Evolutionary conservation across 2,113 vertebrate genomes (phyloP), one percentile per base, ranked within the genome.

Genomic region (Sturnus vulgaris): DNA sequence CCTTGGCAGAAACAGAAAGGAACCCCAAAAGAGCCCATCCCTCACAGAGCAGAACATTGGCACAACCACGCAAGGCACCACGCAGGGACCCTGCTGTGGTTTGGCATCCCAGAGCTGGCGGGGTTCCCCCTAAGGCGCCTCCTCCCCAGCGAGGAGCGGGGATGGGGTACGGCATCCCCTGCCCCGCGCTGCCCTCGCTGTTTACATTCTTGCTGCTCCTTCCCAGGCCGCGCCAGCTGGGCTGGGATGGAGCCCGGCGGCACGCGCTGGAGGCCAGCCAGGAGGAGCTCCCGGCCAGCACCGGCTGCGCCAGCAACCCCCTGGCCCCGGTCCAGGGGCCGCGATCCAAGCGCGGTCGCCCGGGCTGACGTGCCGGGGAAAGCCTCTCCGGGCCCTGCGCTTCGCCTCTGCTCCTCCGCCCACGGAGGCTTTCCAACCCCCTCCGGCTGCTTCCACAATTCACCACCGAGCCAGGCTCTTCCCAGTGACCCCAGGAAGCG

Each of bases 151-250:
- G 4, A 75, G 70, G 46, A 33, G 44, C 2, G 3, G 53, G 40
- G 55, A 37, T 4, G 27, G 65, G 71, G 46, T 31, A 13, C 37
- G 59, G 69, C 60, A 44, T 50, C 90, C 82, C 64, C 55, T 52
- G 68, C 80, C 68, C 60, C n/a, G 4, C 10, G 31, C 79, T 76
- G 39, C 77, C 10, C 81, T 60, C 6, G 4, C 55, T 96, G 95
- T 95, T 96, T 96, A 96, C 95, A 95, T 96, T 96, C 95, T 94
- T 82, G 80, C 94, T 93, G 89, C 93, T 95, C 77, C 94, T 81
- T 90, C 76, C 70, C 87, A 31, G 82, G 79, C 76, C 2, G 46
- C 40, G 44, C 80, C 84, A 93, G 95, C 95, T 64, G 87, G 65
- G 93, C 87, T 37, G 83, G 80, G 63, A 50, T 7, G 79, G 90